Conservation (phyloP, 2,797 vertebrate genomes). For the Syngnathus acus region DNA sequence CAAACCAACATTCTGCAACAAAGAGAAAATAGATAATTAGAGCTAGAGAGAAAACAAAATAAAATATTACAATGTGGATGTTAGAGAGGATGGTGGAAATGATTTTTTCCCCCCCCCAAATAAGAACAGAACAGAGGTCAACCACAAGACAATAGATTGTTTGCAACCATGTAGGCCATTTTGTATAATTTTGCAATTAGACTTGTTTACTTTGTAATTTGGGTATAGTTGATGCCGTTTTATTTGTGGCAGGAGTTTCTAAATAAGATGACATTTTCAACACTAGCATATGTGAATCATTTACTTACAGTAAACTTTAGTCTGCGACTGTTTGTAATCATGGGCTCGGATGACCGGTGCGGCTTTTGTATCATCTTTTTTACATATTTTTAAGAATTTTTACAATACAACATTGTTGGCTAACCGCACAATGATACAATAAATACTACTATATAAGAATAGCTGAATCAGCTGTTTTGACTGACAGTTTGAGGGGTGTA, state of each 20-base stretch:
- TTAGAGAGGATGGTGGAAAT: no score
- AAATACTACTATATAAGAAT: no score
- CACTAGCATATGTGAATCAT: background rate
- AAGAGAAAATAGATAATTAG: no score
- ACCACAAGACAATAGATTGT: background rate
- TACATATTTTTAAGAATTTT: no score
- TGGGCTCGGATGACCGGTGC: background rate
- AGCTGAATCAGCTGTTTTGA: background rate
- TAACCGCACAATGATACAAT: no score
- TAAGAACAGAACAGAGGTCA: no score
- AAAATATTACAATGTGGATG: no score
- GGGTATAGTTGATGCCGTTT: background rate
- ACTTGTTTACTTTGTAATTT: background rate
- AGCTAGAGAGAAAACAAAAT: no score
- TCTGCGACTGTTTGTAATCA: background rate
- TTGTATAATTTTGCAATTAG: background rate
- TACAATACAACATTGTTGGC: no score
- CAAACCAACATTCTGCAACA: no score
- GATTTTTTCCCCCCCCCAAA: no score
- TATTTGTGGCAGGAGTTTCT: background rate
- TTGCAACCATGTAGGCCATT: background rate
- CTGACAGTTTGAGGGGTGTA: background rate
- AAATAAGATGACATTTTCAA: background rate
- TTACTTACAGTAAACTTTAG: background rate
- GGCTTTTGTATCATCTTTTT: background rate